Conservation (phyloP, 2,113 vertebrate species). For the Bubo blakistoni region DNA sequence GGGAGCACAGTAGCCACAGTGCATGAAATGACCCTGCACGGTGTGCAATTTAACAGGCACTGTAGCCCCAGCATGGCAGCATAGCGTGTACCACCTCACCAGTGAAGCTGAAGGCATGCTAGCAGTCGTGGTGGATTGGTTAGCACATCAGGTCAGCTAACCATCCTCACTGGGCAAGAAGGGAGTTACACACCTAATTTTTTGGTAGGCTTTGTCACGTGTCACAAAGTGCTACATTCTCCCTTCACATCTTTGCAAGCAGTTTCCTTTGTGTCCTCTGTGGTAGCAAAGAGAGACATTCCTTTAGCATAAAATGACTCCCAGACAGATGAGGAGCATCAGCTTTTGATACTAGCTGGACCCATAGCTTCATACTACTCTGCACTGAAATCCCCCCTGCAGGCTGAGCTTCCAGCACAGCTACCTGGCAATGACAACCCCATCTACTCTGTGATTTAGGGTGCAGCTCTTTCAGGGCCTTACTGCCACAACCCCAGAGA, state of each 20-base stretch:
- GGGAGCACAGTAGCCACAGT: not conserved
- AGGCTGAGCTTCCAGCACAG: not conserved
- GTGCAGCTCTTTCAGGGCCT: not conserved
- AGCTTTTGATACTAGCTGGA: not conserved
- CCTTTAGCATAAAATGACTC: rapidly evolving
- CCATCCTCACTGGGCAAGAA: not conserved
- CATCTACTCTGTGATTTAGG: too few species aligned
- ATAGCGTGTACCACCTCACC: rapidly evolving
- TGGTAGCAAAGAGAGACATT: not conserved
- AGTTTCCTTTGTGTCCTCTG: not conserved
- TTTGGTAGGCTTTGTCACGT: not conserved
- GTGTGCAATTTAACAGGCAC: not conserved
- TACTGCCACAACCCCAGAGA: not conserved
- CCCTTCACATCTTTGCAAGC: not conserved
- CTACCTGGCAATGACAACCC: not conserved
- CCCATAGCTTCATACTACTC: not conserved
- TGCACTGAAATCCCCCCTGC: rapidly evolving
- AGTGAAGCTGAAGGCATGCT: not conserved
- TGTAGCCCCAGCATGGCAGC: rapidly evolving
- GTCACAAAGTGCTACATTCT: not conserved
- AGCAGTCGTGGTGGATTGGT: not conserved
- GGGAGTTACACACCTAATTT: not conserved
- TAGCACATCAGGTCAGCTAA: not conserved
- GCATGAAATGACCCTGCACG: rapidly evolving
- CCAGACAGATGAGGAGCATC: not conserved